phyloP scores from a whole-genome alignment of 2,113 vertebrate species.

The Labeo rohita region DNA sequence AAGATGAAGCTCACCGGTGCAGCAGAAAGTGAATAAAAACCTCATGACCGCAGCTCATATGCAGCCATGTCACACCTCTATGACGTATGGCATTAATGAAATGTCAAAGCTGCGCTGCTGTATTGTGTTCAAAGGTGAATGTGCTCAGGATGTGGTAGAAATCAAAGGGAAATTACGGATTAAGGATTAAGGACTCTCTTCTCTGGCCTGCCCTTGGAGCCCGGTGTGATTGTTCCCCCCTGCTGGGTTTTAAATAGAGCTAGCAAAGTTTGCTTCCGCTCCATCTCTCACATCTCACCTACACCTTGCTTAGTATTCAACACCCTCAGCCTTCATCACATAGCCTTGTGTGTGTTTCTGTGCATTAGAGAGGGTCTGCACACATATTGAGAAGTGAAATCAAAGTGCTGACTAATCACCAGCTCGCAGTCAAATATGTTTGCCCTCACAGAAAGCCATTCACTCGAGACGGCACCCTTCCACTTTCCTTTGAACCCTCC shows the following conservation, averaged over 20 bases:
- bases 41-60: neutral
- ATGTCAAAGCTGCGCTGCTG: neutral
- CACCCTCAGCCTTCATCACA: neutral
- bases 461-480: neutral
- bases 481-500: conserved; percentile 26
- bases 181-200: conserved; percentile 51
- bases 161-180: conserved; percentile 53
- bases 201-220: conserved; percentile 53
- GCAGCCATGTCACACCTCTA: neutral
- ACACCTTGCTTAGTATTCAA: conserved; percentile 27
- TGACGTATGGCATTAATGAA: neutral
- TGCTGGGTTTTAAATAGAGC: conserved; percentile 59
- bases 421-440: conserved; percentile 5
- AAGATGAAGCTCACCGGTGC: neutral
- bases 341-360: neutral
- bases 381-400: conserved; percentile 25
- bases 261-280: conserved; percentile 16
- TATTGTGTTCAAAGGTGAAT: conserved; percentile 27
- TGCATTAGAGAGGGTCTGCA: neutral
- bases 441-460: conserved; percentile 7
- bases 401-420: conserved; percentile 42
- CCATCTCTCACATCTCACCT: conserved; percentile 8
- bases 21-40: neutral
- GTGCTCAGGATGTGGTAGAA: conserved; percentile 37
- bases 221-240: conserved; percentile 57